Conservation (phyloP, 2,113 vertebrate genomes). For the Otocyon megalotis region DNA sequence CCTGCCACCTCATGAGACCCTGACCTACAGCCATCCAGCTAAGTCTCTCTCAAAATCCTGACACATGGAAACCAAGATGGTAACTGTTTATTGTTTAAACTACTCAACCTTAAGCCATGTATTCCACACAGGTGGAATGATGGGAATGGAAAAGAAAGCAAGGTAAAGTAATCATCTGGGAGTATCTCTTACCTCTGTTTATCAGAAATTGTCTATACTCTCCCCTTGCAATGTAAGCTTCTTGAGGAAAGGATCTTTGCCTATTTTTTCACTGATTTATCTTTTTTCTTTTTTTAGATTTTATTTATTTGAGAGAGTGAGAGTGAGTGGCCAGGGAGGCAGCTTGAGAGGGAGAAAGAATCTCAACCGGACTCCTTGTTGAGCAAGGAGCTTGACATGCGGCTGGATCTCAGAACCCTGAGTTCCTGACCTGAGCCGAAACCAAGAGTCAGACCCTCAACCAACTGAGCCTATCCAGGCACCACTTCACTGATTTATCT, state of each 20-base stretch:
- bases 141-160: not conserved
- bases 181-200: not conserved
- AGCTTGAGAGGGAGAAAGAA: not conserved
- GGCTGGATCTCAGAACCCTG: not conserved
- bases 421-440: not conserved
- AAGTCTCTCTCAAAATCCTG: not conserved
- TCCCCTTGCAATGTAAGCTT: not conserved
- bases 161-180: not conserved
- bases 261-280: not conserved
- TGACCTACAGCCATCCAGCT: not conserved
- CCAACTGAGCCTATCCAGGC: not conserved
- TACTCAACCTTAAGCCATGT: not conserved
- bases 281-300: not conserved
- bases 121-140: not conserved
- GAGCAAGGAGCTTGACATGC: not conserved
- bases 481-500: not conserved
- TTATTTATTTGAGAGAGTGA: not conserved
- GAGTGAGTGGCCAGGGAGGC: not conserved
- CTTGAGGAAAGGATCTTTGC: not conserved
- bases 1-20: not conserved
- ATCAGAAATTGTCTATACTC: not conserved
- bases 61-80: not conserved
- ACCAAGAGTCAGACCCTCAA: not conserved
- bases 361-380: not conserved
- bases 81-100: not conserved